A percentile compares a stretch with the other conserved stretches of the same genome.
Conservation (phyloP, 1,140 invertebrate genomes). For the Listronotus oregonensis region DNA sequence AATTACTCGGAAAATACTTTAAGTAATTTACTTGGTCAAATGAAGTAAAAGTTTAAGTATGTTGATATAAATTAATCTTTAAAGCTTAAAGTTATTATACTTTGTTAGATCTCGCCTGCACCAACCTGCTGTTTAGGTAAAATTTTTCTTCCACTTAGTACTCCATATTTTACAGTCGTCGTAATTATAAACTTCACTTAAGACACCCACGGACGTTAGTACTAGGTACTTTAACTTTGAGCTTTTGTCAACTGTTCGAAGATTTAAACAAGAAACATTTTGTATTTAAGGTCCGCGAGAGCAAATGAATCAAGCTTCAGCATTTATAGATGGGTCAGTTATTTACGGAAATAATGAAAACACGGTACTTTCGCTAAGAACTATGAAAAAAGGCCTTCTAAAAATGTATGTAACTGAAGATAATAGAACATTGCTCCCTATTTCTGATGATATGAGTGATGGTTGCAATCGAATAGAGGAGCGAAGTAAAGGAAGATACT, state of each 20-base stretch:
- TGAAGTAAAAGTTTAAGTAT: too few species aligned
- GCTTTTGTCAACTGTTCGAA: too few species aligned
- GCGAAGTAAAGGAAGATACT: conserved; percentile 71
- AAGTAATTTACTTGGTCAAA: too few species aligned
- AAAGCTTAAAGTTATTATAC: too few species aligned
- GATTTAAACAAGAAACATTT: too few species aligned
- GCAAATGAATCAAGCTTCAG: conserved; percentile 88
- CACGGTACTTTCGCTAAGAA: conserved; percentile 62
- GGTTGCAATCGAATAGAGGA: conserved; percentile 75
- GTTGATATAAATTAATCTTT: too few species aligned
- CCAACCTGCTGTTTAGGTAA: conserved; percentile 76
- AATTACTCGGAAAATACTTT: too few species aligned
- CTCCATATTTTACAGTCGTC: too few species aligned
- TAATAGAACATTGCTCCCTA: conserved; percentile 69
- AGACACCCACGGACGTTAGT: too few species aligned
- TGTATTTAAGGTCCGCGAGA: conserved; percentile 73
- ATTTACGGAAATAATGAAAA: conserved; percentile 74
- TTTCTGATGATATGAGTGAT: conserved; percentile 72
- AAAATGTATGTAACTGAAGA: conserved; percentile 68
- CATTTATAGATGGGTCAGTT: conserved; percentile 89
- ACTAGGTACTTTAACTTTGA: too few species aligned
- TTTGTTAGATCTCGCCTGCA: conserved; percentile 82
- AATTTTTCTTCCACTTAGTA: too few species aligned
- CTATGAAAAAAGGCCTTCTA: conserved; percentile 64
- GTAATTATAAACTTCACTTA: too few species aligned